Base-by-base conservation (phyloP, 2,888 invertebrate genomes). In the Amphipoea oculea region DNA sequence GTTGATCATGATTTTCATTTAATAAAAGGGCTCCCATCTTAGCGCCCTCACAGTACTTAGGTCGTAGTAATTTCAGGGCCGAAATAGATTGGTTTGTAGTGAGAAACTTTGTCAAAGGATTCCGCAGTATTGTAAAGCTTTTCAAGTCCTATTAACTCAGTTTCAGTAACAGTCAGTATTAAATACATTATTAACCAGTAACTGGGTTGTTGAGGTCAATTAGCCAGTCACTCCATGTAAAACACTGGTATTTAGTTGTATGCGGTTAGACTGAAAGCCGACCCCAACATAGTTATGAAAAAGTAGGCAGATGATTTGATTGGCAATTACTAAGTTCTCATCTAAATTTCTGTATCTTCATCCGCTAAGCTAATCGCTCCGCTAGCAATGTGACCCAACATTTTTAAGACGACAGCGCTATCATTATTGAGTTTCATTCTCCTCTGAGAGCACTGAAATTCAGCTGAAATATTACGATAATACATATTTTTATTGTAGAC, bases 401-500 rank as follows among this genome's bases (percentile, higher is more conserved):
- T 65, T 45, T 54, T 79, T 23, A 23, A 84, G 65, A 51, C 66
- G 66, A 77, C 79, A 57, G 29, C 66, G 82, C 82, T 76, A 66
- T 80, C 78, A 88, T 85, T 82, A 87, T 87, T 70, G 40, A 76
- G 71, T 85, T 89, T 82, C 78, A 70, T 82, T 76, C 81, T 76
- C 66, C 73, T 74, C 69, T 57, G 66, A 65, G 62, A 65, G 66
- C 63, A 54, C 74, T 87, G 69, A 85, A 87, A 74, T 87, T 81
- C 74, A 65, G 71, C 71, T 75, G 11, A 71, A 84, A 80, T 86
- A 80, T 84, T 67, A 69, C 45, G 40, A 68, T 63, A 29, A 63
- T 81, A 11, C 11, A 45, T 45, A 70, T 81, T 76, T 72, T 73
- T 57, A 80, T 36, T 72, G 68, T 71, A 60, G 75, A 80, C 81